Conservation (phyloP, 2,888 invertebrate species). For the Pseudococcus longispinus region DNA sequence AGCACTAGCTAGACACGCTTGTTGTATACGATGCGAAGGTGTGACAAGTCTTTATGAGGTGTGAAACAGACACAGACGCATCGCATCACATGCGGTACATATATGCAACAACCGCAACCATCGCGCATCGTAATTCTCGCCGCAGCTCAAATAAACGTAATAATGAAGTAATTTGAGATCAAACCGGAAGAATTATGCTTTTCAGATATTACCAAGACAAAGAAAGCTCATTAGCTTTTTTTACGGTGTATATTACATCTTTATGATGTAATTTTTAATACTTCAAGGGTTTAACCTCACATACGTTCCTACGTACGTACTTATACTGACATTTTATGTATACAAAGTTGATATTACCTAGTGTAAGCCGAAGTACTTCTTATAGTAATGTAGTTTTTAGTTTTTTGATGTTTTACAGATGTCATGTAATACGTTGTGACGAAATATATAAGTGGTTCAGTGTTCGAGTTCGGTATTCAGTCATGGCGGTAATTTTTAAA, state of each 20-base stretch:
- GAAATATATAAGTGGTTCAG: not conserved
- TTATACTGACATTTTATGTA: not conserved
- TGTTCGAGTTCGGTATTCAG: not conserved
- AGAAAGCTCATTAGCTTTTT: constrained; percentile 18
- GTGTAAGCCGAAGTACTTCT: not conserved
- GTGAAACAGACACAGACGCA: not conserved
- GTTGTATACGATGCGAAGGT: no score
- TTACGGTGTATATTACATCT: not conserved
- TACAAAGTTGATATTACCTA: not conserved
- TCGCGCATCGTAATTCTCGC: not conserved
- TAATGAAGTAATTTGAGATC: constrained; percentile 13
- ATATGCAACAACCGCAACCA: not conserved
- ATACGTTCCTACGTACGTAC: not conserved
- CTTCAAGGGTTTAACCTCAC: not conserved
- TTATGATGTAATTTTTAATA: not conserved
- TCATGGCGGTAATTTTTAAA: no score
- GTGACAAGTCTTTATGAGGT: constrained; percentile 8
- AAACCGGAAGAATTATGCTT: not conserved
- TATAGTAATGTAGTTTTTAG: not conserved
- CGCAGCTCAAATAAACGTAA: not conserved
- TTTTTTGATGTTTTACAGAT: constrained; percentile 14
- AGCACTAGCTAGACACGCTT: no score
- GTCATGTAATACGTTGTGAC: not conserved
- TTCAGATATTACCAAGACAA: not conserved
- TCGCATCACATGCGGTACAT: not conserved